Percentiles rank a stretch among this genome's conserved stretches.
phyloP scores from a whole-genome alignment of 2,888 invertebrate species.

The Thysanoteuthis rhombus region DNA sequence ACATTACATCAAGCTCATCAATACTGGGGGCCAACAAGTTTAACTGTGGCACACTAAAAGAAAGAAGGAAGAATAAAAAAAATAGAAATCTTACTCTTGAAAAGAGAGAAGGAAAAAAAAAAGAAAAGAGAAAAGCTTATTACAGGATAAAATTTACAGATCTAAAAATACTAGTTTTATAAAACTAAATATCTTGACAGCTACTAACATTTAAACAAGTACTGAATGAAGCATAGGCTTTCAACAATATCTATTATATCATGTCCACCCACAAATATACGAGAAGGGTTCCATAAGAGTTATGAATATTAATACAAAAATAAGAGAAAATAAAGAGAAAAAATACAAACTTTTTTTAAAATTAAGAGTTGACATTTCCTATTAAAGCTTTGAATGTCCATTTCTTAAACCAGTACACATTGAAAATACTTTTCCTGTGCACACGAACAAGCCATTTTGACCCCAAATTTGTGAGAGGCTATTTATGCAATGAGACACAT shows the following conservation, averaged over 20 bases:
- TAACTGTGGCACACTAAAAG: slow-evolving; percentile 27
- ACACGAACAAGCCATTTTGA: background rate
- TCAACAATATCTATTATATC: background rate
- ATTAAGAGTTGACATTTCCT: background rate
- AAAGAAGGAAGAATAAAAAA: background rate
- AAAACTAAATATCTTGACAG: background rate
- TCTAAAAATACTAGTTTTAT: background rate
- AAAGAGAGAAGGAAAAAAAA: background rate
- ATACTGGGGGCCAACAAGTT: slow-evolving; percentile 29
- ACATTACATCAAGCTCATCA: slow-evolving; percentile 35
- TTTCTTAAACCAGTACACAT: background rate
- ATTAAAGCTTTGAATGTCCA: background rate
- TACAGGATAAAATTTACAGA: background rate
- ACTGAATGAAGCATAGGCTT: background rate
- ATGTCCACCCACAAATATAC: background rate
- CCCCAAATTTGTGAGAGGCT: background rate
- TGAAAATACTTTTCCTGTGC: background rate
- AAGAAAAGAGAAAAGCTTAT: background rate
- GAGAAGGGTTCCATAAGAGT: too few species aligned
- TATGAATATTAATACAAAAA: too few species aligned
- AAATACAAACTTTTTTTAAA: background rate
- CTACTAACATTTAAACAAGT: too few species aligned
- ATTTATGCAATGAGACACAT: background rate
- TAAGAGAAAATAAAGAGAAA: too few species aligned
- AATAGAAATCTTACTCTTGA: background rate